Base-by-base conservation (phyloP, 2,888 invertebrate species). In the Autographa gamma region DNA sequence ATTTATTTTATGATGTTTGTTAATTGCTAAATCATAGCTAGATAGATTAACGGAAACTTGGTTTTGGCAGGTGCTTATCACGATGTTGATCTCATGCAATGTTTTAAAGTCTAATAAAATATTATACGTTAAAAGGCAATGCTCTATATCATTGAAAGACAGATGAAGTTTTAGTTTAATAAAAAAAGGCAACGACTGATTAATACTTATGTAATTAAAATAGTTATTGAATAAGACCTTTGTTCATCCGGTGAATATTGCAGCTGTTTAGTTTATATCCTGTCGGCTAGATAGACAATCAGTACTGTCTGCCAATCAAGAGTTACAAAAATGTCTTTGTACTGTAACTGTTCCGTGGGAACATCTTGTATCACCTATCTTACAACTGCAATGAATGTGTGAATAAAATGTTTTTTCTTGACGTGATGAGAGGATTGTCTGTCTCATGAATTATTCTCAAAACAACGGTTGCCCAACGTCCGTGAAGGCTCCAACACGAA, bases 401-500 rank as follows among this genome's bases (percentile, higher is more conserved):
- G 74, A 71, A 73, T 62, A 63, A 78, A 78, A 71, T 74, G 60
- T 56, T 74, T 72, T 60, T 67, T 71, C 56, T 60, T 54, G 58
- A 61, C 68, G 66, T 80, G 74, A 63, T 72, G 73, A 81, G 43
- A 73, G 69, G 64, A 77, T 69, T 69, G 67, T 69, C n/a, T 74
- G 66, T 76, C 65, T 71, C 60, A 74, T 74, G 73, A 76, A 74
- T 74, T 79, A 82, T 84, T 83, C 62, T 82, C 73, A 73, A 54
- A 70, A 72, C 71, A 77, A 69, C 68, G 52, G 76, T 85, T 86
- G 70, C 74, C 66, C 73, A 84, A 85, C 72, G 73, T 76, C 78
- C 76, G 77, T 72, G 67, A 64, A 73, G 56, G 76, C 13, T 52
- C 25, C 76, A 81, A 73, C 74, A 73, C 72, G 69, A 82, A 73